Base-by-base conservation (phyloP, 2,797 vertebrate species). In the Eurystomus glaucurus region DNA sequence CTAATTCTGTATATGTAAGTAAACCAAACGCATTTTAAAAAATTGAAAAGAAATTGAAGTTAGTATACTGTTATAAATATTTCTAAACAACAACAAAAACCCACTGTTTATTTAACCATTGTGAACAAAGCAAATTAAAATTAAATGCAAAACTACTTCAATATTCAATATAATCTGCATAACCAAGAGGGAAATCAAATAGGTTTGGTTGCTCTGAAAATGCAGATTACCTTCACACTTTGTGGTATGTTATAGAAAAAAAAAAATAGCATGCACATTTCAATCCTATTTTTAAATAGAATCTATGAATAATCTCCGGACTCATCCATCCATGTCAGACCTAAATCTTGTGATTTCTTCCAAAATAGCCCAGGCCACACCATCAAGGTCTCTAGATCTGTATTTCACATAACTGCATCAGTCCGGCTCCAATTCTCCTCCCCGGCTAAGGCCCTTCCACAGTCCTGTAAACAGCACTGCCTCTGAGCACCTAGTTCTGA, bases 251-350 rank as follows among this genome's bases (percentile, higher is more conserved):
- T 91, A 82, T 35, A 51, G 48, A 71, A 39, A 16, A 12, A 57
- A 75, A 91, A 78, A 76, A 54, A 48, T 39, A 91, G 29, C 1
- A 2, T 62, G 64, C 43, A 66, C 35, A 39, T 93, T 87, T 91
- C 55, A 43, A 52, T 80, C 71, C 71, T 87, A 74, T 89, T 95
- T 46, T 97, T 90, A 93, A 95, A 94, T 60, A 88, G 48, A 60
- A 85, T 90, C 95, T 90, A 55, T 93, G 90, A 93, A 93, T 94
- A 95, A 91, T 88, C 78, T 74, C 86, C 93, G 81, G 86, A 90
- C 60, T 91, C 86, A 85, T 85, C 68, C 48, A 80, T 89, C 62
- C 75, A 68, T 62, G 69, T 92, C 84, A 96, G 75, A 88, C 57
- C 52, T 88, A 80, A 85, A 83, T 43, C 87, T 80, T 90, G 45